Conservation (phyloP, 1,140 invertebrate species). For the Amyelois transitella region DNA sequence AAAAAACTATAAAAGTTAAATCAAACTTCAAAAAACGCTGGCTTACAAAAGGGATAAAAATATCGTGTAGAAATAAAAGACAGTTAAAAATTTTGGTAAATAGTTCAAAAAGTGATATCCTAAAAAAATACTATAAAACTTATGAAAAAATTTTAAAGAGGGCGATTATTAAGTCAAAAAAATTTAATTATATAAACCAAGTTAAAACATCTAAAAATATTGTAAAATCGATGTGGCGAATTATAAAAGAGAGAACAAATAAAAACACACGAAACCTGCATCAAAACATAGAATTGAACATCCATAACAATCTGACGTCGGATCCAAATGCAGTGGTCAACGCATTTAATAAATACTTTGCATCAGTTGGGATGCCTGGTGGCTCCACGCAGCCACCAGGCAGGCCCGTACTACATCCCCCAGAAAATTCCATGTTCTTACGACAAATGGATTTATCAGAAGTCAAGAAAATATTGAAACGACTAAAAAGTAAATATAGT, state of each 20-base stretch:
- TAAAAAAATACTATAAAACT: constrained; percentile 16
- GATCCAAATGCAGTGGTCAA: neutral
- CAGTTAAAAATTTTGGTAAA: constrained; percentile 12
- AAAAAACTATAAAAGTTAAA: constrained; percentile 10
- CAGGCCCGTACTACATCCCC: neutral
- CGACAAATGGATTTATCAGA: no score
- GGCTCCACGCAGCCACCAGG: no score
- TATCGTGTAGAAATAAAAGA: constrained; percentile 10
- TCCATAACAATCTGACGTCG: neutral
- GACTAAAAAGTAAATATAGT: no score
- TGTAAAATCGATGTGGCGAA: constrained; percentile 10
- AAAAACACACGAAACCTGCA: constrained; percentile 1
- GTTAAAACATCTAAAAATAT: constrained; percentile 6
- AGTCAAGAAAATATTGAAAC: no score
- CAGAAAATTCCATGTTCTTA: neutral
- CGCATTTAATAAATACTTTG: neutral
- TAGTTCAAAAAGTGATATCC: constrained; percentile 12
- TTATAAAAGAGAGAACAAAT: constrained; percentile 9
- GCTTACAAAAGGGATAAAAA: constrained; percentile 14
- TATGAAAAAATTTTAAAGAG: constrained; percentile 17
- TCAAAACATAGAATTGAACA: constrained; percentile 3
- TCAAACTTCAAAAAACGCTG: constrained; percentile 11
- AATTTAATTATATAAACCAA: constrained; percentile 9
- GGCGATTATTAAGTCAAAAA: constrained; percentile 12
- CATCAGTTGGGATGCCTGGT: neutral